Evolutionary conservation across 2,888 invertebrate genomes (phyloP).

Genomic region (Elegia similella): DNA sequence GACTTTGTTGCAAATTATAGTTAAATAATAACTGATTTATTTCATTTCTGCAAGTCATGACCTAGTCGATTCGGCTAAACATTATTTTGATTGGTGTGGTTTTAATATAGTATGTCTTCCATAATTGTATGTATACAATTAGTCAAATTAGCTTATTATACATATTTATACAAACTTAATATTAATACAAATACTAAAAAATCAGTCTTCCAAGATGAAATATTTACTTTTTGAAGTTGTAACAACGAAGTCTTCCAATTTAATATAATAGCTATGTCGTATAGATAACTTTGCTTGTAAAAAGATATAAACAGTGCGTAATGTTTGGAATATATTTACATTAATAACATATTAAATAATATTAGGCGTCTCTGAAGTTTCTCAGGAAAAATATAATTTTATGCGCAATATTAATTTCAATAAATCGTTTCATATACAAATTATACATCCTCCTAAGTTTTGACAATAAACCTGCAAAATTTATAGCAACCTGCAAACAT

Average conservation of each 20-base stretch:
- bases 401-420: neutral
- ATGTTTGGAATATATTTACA: slow-evolving; percentile 38
- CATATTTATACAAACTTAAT: slow-evolving; percentile 25
- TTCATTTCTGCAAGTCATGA: slow-evolving; percentile 5
- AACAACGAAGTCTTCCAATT: slow-evolving; percentile 77
- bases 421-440: neutral
- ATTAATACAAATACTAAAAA: slow-evolving; percentile 30
- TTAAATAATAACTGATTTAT: neutral
- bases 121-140: slow-evolving; percentile 23
- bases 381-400: neutral
- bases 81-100: neutral
- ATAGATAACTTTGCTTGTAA: slow-evolving; percentile 31
- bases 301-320: slow-evolving; percentile 24
- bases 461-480: neutral
- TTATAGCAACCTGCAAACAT: neutral
- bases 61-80: neutral
- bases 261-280: slow-evolving; percentile 29
- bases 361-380: slow-evolving; percentile 19
- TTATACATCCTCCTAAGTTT: neutral
- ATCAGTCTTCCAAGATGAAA: slow-evolving; percentile 59
- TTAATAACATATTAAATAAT: slow-evolving; percentile 13
- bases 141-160: slow-evolving; percentile 20
- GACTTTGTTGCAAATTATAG: slow-evolving; percentile 33
- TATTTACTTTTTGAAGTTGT: slow-evolving; percentile 38
- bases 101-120: slow-evolving; percentile 23